Evolutionary conservation across 2,113 vertebrate species (phyloP).

Genomic region (Esox niger): DNA sequence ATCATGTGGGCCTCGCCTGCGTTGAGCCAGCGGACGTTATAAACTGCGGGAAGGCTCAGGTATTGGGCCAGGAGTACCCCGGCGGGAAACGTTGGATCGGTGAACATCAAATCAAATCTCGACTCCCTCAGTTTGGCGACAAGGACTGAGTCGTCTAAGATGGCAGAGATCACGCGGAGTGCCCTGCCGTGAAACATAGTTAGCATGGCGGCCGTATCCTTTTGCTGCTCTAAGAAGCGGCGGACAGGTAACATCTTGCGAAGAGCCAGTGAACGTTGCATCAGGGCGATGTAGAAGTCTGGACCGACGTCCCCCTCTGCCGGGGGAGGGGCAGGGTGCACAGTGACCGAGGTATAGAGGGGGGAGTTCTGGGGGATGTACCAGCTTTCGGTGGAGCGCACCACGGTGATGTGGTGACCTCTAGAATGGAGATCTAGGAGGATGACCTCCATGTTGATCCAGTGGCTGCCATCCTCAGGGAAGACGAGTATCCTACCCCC

Average conservation of each 20-base stretch:
- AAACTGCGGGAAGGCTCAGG: conserved; percentile 70
- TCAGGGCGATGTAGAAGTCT: conserved; percentile 43
- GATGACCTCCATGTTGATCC: conserved; percentile 76
- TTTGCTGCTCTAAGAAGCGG: conserved; percentile 44
- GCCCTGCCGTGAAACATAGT: conserved; percentile 18
- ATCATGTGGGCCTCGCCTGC: conserved; percentile 63
- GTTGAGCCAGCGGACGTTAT: conserved; percentile 71
- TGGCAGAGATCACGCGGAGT: conserved; percentile 35
- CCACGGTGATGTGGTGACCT: conserved; percentile 72
- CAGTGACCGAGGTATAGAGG: conserved; percentile 43
- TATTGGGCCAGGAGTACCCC: conserved; percentile 67
- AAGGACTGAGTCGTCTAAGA: conserved; percentile 60
- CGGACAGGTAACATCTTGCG: conserved; percentile 29
- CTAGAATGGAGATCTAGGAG: conserved; percentile 68
- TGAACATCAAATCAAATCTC: conserved; percentile 70
- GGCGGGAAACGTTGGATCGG: conserved; percentile 61
- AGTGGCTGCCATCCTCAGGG: conserved; percentile 78
- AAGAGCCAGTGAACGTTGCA: conserved; percentile 38
- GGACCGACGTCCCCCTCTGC: conserved; percentile 38
- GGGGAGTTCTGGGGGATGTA: conserved; percentile 56
- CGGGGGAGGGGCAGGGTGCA: conserved; percentile 9
- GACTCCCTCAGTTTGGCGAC: conserved; percentile 47
- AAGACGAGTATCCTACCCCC: conserved; percentile 81
- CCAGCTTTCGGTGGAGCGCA: conserved; percentile 65
- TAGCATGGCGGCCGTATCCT: not conserved